Conservation (phyloP, 2,113 vertebrate species). For the Sinocyclocheilus grahami region DNA sequence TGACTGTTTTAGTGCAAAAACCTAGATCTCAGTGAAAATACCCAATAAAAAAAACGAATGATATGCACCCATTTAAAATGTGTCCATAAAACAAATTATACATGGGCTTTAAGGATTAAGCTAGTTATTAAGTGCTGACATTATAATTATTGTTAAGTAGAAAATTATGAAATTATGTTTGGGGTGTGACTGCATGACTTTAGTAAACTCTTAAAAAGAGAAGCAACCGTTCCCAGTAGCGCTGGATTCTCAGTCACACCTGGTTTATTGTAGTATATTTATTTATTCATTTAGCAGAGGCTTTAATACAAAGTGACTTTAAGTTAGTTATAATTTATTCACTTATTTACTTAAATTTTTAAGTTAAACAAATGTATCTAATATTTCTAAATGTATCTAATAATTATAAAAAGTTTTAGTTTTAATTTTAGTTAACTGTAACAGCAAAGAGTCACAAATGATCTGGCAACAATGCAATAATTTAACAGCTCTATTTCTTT, state of each 20-base stretch:
- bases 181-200: constrained; percentile 1
- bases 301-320: neutral
- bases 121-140: neutral
- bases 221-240: neutral
- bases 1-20: no score
- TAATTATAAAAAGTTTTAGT: neutral
- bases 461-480: neutral
- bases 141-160: neutral
- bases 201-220: neutral
- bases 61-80: neutral
- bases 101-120: neutral
- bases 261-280: neutral
- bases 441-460: neutral
- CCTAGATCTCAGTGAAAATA: neutral
- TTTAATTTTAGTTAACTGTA: neutral
- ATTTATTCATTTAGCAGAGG: neutral
- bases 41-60: neutral
- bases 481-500: neutral
- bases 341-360: neutral
- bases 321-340: neutral
- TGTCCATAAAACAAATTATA: neutral
- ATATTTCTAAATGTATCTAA: neutral
- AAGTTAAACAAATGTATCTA: neutral
- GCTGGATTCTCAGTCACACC: neutral
- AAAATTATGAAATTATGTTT: constrained; percentile 14